Base-by-base conservation (phyloP, 2,113 vertebrate genomes). In the Gopherus flavomarginatus region DNA sequence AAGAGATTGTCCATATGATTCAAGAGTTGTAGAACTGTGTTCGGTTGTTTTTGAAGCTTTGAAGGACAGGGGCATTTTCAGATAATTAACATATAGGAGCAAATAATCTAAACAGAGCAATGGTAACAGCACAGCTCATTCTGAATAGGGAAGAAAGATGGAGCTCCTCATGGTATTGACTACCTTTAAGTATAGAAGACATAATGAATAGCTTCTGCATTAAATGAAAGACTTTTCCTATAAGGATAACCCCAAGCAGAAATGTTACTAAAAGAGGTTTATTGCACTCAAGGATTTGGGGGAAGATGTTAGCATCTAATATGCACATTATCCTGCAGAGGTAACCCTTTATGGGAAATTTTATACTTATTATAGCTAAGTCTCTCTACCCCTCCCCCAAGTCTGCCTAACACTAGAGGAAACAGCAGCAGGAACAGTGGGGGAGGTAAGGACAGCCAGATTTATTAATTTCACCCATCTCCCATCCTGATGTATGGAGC, bases 261-360 rank as follows among this genome's bases (percentile, higher is more conserved):
- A 8, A 26, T 47, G 22, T 78, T 26, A 78, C 44, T 27, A 29
- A 78, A 22, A 78, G 26, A 47, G 22, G 6, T 78, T 29, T 26
- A 27, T 14, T 47, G 24, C 42, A 12, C 13, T 47, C 24, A 78
- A 29, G 22, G 26, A 78, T 78, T 13, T 47, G 75, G 24, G 21
- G 24, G 22, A 6, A 14, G 24, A 27, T 16, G 1, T 47, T 47
- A 42, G 42, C 26, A 5, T 38, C 69, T 72, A 91, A 9, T 84
- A 57, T 0, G 0, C 4, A 31, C 1, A 1, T 50, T 50, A 81
- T 1, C 24, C 2, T 8, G 11, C 11, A 31, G 57, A 65, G 83
- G 10, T 11, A 82, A 38, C 17, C 82, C 1, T 4, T 8, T 3
- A 6, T 6, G 3, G 57, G n/a, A 72, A 85, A 21, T 82, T 3